A percentile compares a stretch with the other conserved stretches of the same genome.
These are phyloP conservation scores for Panthera uncia DNA, from an alignment of 2,113 vertebrate species.

Conservation along the genomic window DNA sequence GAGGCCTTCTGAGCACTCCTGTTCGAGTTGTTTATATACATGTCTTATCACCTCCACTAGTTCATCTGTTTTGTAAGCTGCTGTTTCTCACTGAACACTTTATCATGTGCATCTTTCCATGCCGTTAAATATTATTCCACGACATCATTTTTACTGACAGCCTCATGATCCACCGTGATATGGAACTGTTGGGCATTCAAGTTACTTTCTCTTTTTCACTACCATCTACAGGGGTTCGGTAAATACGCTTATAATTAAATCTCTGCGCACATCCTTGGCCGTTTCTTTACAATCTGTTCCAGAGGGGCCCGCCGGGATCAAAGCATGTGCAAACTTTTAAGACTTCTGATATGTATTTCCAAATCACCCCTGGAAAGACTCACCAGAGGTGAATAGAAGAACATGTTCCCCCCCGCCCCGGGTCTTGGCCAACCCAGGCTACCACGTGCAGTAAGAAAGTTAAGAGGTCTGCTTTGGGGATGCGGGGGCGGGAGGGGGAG, in stretches of 20 bases:
- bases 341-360: slow-evolving; percentile 36
- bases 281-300: slow-evolving; percentile 70
- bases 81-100: slow-evolving; percentile 4
- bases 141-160: slow-evolving; percentile 53
- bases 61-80: slow-evolving; percentile 25
- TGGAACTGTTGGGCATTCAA: not conserved
- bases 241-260: slow-evolving; percentile 66
- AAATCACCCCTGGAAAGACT: slow-evolving; percentile 31
- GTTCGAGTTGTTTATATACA: not conserved
- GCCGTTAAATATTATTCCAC: slow-evolving; percentile 42
- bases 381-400: not conserved
- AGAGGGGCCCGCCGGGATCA: slow-evolving; percentile 59
- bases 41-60: not conserved
- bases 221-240: slow-evolving; percentile 55
- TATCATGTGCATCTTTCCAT: slow-evolving; percentile 41
- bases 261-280: slow-evolving; percentile 38
- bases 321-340: slow-evolving; percentile 44
- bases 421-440: not conserved
- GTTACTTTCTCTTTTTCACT: slow-evolving; percentile 13
- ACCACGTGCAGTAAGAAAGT: not conserved
- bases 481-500: no score
- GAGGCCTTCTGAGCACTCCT: not conserved
- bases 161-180: not conserved
- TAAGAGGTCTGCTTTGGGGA: not conserved
- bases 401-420: not conserved